Conservation (phyloP, 2,888 invertebrate genomes). For the Neoitamus cyanurus region DNA sequence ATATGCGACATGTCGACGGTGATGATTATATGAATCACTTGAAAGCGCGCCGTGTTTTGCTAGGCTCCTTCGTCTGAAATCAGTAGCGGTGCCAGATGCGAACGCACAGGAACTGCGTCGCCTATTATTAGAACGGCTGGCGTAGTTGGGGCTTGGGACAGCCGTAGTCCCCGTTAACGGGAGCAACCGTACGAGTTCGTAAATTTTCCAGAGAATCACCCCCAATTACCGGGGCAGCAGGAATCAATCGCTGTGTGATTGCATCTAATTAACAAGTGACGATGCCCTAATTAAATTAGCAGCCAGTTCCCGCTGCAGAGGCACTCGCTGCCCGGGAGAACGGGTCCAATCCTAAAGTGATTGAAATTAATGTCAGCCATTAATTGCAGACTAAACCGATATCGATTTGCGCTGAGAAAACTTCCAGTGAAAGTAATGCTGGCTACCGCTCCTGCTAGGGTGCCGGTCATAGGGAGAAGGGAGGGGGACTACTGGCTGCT, state of each 20-base stretch:
- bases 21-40: conserved; percentile 39
- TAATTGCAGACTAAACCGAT: conserved; percentile 43
- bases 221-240: neutral
- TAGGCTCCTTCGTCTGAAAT: neutral
- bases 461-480: neutral
- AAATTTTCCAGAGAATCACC: neutral
- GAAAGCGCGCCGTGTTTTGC: neutral
- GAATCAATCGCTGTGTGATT: conserved; percentile 36
- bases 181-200: neutral
- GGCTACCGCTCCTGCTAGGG: neutral
- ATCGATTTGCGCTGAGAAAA: conserved; percentile 37
- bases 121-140: neutral
- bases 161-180: neutral
- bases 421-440: conserved; percentile 38
- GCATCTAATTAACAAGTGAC: conserved; percentile 43
- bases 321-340: neutral
- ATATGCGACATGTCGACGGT: conserved; percentile 15
- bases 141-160: neutral
- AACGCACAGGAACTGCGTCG: neutral
- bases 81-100: neutral
- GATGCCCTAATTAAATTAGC: conserved; percentile 41
- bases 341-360: conserved; percentile 16
- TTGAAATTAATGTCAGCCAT: conserved; percentile 43
- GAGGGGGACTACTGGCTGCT: neutral
- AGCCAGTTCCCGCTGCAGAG: neutral